Evolutionary conservation across 2,888 invertebrate genomes (phyloP).

Genomic region (Orthosia gracilis): DNA sequence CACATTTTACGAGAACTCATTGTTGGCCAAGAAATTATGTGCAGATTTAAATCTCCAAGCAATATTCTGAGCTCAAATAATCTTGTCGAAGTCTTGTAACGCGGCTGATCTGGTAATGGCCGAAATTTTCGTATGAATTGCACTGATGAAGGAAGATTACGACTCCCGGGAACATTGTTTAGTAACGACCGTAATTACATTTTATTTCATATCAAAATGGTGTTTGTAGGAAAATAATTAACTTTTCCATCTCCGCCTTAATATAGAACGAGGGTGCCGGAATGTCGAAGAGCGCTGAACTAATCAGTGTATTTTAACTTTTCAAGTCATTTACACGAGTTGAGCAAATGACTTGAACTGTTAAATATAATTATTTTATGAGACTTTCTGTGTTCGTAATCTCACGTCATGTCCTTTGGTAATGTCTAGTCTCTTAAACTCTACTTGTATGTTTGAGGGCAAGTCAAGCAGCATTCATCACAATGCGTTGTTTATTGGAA

Average conservation of each 20-base stretch:
- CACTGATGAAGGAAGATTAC: slow-evolving; percentile 58
- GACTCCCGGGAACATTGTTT: slow-evolving; percentile 53
- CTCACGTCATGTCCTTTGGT: slow-evolving; percentile 38
- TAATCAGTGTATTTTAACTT: slow-evolving; percentile 53
- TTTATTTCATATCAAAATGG: slow-evolving; percentile 61
- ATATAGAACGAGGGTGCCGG: slow-evolving; percentile 14
- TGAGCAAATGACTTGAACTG: slow-evolving; percentile 26
- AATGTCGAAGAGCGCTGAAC: slow-evolving; percentile 27
- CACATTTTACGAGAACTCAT: slow-evolving; percentile 42
- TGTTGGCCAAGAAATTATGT: slow-evolving; percentile 36
- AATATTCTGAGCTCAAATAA: slow-evolving; percentile 53
- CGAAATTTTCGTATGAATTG: slow-evolving; percentile 57
- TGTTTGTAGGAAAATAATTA: slow-evolving; percentile 64
- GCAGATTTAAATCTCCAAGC: slow-evolving; percentile 55
- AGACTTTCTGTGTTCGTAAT: not conserved
- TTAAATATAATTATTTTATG: slow-evolving; percentile 29
- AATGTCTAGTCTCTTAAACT: slow-evolving; percentile 56
- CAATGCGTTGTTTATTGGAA: slow-evolving; percentile 54
- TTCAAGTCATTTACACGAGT: slow-evolving; percentile 31
- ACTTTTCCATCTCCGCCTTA: slow-evolving; percentile 35
- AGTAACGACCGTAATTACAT: slow-evolving; percentile 60
- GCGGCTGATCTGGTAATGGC: slow-evolving; percentile 56
- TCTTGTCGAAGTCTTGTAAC: slow-evolving; percentile 52
- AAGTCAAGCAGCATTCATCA: slow-evolving; percentile 47
- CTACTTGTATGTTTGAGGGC: slow-evolving; percentile 30